phyloP scores from a whole-genome alignment of 2,113 vertebrate species.

The Chaetops frenatus region DNA sequence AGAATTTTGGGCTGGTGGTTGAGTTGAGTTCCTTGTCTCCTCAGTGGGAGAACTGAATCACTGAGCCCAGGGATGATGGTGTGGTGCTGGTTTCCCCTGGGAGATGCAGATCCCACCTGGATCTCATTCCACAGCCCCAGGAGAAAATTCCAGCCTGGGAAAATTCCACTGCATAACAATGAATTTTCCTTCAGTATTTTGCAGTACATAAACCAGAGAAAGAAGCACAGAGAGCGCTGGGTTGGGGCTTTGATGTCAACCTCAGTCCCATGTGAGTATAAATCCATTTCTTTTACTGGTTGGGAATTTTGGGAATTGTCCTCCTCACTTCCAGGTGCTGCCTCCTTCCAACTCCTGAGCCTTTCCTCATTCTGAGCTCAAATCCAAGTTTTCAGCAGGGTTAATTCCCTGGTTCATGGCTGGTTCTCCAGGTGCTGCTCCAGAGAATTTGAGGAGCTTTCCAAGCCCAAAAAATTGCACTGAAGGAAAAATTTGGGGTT shows the following conservation, averaged over 20 bases:
- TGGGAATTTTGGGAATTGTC: neutral
- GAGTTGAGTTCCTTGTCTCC: neutral
- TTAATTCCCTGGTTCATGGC: neutral
- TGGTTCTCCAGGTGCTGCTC: neutral
- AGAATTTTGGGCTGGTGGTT: fast-evolving
- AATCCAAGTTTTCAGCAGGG: neutral
- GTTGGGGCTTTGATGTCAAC: conserved; percentile 83
- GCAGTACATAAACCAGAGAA: conserved; percentile 92
- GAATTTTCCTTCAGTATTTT: conserved; percentile 73
- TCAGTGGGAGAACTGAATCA: fast-evolving
- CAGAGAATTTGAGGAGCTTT: too few species aligned
- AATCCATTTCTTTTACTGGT: fast-evolving
- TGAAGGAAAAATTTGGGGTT: too few species aligned
- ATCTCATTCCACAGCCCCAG: fast-evolving
- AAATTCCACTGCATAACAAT: fast-evolving
- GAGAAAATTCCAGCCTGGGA: neutral
- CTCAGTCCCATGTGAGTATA: conserved; percentile 83
- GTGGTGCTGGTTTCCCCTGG: neutral
- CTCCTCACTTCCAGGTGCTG: neutral
- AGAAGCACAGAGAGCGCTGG: conserved; percentile 88
- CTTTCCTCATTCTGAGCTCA: fast-evolving
- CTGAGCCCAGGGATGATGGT: neutral
- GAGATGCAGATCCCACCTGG: neutral
- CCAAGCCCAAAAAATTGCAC: too few species aligned
- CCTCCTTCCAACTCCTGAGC: neutral